Percentiles rank a stretch among this genome's conserved stretches.
These are phyloP conservation scores for Limenitis arthemis DNA, from an alignment of 2,888 invertebrate genomes.

Conservation along the genomic window DNA sequence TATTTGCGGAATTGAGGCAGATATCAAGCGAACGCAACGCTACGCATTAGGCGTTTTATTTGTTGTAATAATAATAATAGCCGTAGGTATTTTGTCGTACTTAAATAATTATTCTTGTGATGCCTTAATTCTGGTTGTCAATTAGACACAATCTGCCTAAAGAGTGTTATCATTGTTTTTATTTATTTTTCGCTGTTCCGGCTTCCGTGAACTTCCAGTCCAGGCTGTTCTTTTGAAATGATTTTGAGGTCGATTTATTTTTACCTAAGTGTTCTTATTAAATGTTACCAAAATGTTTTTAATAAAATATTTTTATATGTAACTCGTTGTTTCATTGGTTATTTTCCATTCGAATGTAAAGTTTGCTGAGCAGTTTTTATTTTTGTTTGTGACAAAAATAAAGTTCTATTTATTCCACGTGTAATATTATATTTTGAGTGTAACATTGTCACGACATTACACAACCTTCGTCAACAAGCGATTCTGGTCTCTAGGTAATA, in stretches of 20 bases:
- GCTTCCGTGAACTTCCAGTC: conserved; percentile 72
- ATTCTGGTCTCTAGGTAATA: too few species aligned
- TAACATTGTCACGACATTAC: too few species aligned
- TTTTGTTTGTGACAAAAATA: conserved; percentile 30
- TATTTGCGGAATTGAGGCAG: conserved; percentile 14
- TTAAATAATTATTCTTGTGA: conserved; percentile 74
- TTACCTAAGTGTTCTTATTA: conserved; percentile 75
- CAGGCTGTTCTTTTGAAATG: conserved; percentile 73
- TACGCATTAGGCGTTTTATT: conserved; percentile 62
- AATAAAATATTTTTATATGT: conserved; percentile 75
- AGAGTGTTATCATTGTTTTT: conserved; percentile 69
- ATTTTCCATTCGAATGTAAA: not conserved
- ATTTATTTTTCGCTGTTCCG: conserved; percentile 71
- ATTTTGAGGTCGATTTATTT: conserved; percentile 74
- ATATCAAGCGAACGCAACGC: conserved; percentile 50
- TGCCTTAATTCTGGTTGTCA: conserved; percentile 75
- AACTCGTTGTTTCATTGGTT: conserved; percentile 34
- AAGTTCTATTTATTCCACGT: conserved; percentile 27
- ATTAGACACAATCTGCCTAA: conserved; percentile 71
- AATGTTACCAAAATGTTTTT: conserved; percentile 75
- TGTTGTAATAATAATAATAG: conserved; percentile 73
- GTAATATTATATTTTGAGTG: conserved; percentile 14
- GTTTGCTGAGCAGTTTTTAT: not conserved
- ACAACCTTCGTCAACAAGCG: too few species aligned
- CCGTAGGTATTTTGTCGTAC: conserved; percentile 72